Conservation (phyloP, 2,113 vertebrate species). For the Acanthisitta chloris region DNA sequence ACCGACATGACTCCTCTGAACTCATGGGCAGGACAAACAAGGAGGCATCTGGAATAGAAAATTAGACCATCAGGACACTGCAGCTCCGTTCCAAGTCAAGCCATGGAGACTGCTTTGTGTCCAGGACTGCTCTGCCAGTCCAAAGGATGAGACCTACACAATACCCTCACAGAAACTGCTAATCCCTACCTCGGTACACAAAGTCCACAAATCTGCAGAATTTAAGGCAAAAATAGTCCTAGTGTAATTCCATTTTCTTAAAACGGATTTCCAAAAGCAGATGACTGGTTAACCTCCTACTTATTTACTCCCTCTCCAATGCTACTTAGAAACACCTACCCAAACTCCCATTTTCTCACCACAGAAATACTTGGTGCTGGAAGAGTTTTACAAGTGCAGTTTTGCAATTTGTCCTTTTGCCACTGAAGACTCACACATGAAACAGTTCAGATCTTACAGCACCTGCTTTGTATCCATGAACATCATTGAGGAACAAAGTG, state of each 20-base stretch:
- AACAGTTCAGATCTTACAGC: not conserved
- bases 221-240: not conserved
- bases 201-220: not conserved
- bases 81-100: not conserved
- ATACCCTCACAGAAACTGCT: not conserved
- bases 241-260: not conserved
- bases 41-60: slow-evolving; percentile 14
- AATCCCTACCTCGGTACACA: not conserved
- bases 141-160: not conserved
- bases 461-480: not conserved
- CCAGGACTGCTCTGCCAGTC: not conserved
- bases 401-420: not conserved
- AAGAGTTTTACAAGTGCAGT: not conserved
- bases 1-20: not conserved
- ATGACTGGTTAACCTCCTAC: not conserved
- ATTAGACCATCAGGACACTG: not conserved
- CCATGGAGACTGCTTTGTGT: not conserved
- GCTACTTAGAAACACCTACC: not conserved
- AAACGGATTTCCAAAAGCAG: not conserved
- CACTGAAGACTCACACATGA: not conserved
- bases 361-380: not conserved
- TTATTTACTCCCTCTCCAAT: not conserved
- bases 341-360: not conserved
- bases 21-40: not conserved
- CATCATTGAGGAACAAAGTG: not conserved